Conservation (phyloP, 2,113 vertebrate species). For the Corythaeola cristata region DNA sequence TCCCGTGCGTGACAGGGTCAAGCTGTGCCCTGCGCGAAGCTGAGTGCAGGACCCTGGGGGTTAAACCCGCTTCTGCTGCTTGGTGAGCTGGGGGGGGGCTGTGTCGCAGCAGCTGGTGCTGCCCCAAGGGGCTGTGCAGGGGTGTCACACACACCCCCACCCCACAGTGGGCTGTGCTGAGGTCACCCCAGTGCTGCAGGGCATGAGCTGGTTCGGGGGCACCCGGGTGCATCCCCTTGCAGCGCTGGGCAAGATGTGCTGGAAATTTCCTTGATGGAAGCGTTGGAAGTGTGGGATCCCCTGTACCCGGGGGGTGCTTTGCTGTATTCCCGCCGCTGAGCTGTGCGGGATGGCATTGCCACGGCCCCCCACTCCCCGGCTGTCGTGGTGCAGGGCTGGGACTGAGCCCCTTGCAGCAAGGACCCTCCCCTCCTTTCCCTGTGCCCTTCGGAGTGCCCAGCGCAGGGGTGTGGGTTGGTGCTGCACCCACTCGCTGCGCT, state of each 20-base stretch:
- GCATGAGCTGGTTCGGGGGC: rapidly evolving
- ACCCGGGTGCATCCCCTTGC: rapidly evolving
- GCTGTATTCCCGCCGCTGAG: background rate
- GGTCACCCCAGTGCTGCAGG: background rate
- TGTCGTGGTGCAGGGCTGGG: background rate
- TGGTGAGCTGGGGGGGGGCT: too few relatives aligned
- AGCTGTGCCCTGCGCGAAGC: background rate
- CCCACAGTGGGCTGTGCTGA: background rate
- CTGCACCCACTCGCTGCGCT: rapidly evolving
- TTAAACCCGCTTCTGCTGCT: background rate
- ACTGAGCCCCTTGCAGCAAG: background rate
- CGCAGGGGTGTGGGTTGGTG: rapidly evolving
- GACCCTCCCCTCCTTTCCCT: background rate
- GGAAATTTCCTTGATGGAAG: rapidly evolving
- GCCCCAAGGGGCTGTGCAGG: background rate
- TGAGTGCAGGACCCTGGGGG: rapidly evolving
- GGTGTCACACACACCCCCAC: background rate
- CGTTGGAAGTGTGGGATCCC: rapidly evolving
- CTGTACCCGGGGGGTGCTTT: rapidly evolving
- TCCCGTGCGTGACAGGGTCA: rapidly evolving
- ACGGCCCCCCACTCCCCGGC: background rate
- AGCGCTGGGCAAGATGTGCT: background rate
- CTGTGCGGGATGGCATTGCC: rapidly evolving
- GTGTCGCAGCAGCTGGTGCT: too few relatives aligned
- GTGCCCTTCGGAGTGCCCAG: rapidly evolving